Evolutionary conservation across 1,140 invertebrate genomes (phyloP), one percentile per base, ranked within the genome.

Genomic region (Drosophila rufa): DNA sequence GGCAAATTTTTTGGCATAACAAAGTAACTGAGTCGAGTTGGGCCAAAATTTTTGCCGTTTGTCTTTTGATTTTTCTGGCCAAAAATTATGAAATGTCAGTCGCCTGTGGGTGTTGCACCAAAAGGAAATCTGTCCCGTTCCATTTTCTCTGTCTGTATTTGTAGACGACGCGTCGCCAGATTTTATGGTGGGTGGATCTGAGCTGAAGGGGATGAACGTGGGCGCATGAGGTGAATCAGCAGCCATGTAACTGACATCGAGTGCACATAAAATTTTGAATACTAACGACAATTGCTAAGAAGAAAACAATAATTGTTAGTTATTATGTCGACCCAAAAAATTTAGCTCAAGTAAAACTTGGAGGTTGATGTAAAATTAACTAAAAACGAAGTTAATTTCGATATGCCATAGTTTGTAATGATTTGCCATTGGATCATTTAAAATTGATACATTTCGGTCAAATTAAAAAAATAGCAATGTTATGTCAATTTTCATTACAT

Each of bases 1-100:
- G 80, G 78, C 85, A 89, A 89, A 80, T 89, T 89, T 89, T 83
- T 89, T 89, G 84, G 84, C 84, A 83, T 68, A 76, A 87, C 84
- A 75, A 85, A 76, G 75, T 57, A 69, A 78, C 65, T 45, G 71
- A 60, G 53, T 57, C 51, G 71, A 76, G 74, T 42, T 56, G 76
- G 55, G 74, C 75, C 65, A 78, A 78, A 60, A 59, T 67, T 69
- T 42, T 36, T 9, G 65, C 57, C 80, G 76, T 87, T 87, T 87
- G 83, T 82, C 83, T 87, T 80, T 74, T 78, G 60, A 80, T 83
- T 87, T 87, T 78, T 43, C 40, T 77, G 60, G 68, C 65, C 65
- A 71, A 79, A 87, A 87, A 87, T 83, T 89, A 87, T 89, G 84
- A 87, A 86, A 80, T 80, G 65, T 77, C 79, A 87, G 71, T 75